These are phyloP conservation scores for Microtus oregoni DNA, from an alignment of 2,113 vertebrate species.

Conservation along the genomic window DNA sequence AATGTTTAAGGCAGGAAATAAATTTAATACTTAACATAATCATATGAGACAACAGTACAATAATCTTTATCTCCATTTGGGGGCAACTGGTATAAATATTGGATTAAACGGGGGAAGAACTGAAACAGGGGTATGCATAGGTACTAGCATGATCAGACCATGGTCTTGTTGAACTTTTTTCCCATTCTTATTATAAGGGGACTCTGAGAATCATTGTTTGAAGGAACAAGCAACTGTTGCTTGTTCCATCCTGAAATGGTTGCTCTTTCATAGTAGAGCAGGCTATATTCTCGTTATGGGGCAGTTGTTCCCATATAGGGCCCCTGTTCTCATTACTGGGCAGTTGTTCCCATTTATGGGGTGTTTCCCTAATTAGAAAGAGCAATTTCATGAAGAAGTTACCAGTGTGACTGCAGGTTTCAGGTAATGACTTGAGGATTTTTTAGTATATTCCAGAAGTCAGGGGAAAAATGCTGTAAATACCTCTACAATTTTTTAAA, in stretches of 20 bases:
- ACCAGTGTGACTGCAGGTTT: background rate
- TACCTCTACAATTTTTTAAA: background rate
- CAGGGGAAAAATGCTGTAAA: background rate
- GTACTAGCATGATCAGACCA: background rate
- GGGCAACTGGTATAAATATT: background rate
- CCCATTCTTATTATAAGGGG: background rate
- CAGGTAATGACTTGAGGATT: background rate
- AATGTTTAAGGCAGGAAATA: background rate
- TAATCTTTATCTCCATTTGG: background rate
- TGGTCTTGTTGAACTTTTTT: background rate
- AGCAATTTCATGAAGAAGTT: background rate
- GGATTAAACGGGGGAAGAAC: background rate
- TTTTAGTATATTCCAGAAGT: background rate
- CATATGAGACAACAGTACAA: too few species aligned
- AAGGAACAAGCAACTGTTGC: background rate
- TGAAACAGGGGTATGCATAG: background rate
- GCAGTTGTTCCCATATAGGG: background rate
- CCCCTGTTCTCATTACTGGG: background rate
- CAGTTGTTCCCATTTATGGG: background rate
- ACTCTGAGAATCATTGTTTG: background rate
- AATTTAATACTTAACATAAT: background rate
- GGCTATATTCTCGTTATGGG: background rate
- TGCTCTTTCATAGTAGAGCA: background rate
- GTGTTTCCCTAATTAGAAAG: too few species aligned
- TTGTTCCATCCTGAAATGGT: background rate